phyloP scores from a whole-genome alignment of 2,888 invertebrate genomes.

The Drosophila differens region DNA sequence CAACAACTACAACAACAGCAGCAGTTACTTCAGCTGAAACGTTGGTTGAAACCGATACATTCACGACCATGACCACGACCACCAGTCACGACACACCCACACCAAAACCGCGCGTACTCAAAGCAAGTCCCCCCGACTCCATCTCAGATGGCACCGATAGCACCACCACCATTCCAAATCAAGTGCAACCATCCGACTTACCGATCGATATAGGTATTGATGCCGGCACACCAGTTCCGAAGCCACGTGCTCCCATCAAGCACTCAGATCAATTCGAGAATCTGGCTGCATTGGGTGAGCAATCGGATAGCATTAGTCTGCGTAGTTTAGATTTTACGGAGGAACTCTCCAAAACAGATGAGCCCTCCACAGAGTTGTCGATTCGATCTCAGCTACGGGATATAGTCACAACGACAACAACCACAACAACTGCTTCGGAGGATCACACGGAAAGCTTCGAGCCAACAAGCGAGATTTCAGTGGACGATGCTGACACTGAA shows the following conservation, averaged over 20 bases:
- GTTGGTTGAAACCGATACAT: constrained; percentile 63
- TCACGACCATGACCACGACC: constrained; percentile 57
- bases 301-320: constrained; percentile 81
- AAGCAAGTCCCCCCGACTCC: constrained; percentile 78
- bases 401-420: constrained; percentile 66
- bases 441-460: constrained; percentile 81
- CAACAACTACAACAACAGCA: constrained; percentile 79
- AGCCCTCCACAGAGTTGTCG: constrained; percentile 79
- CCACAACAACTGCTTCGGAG: constrained; percentile 77
- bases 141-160: constrained; percentile 69
- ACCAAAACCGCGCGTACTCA: constrained; percentile 86
- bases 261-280: constrained; percentile 77
- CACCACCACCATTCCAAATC: constrained; percentile 71
- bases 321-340: constrained; percentile 83
- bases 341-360: constrained; percentile 81
- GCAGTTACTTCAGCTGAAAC: constrained; percentile 54
- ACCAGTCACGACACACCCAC: constrained; percentile 83
- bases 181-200: constrained; percentile 58
- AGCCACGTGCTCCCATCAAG: constrained; percentile 83
- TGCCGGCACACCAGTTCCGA: constrained; percentile 79
- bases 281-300: constrained; percentile 76
- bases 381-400: constrained; percentile 72
- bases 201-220: constrained; percentile 63
- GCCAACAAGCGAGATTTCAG: constrained; percentile 78
- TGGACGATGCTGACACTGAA: constrained; percentile 77